A percentile compares a stretch with the other conserved stretches of the same genome.
Conservation (phyloP, 1,140 invertebrate species). For the Pachypsylla venusta region DNA sequence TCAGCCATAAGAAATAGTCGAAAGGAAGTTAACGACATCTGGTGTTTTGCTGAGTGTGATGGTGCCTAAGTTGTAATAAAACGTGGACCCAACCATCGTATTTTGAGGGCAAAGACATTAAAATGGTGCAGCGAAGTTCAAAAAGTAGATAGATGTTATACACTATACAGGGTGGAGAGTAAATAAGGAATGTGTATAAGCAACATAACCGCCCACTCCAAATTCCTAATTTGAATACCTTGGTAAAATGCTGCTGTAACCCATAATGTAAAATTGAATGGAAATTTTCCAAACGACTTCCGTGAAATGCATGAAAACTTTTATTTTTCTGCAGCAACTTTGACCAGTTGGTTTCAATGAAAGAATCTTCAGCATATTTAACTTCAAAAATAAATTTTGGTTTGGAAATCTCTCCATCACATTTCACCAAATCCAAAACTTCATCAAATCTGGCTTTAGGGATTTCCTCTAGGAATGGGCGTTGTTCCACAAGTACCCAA, state of each 20-base stretch:
- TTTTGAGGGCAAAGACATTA: too few relatives aligned
- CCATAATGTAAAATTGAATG: constrained; percentile 66
- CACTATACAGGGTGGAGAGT: background rate
- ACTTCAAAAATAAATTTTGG: constrained; percentile 53
- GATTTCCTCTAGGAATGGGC: constrained; percentile 38
- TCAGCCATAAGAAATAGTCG: too few relatives aligned
- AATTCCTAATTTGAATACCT: constrained; percentile 34
- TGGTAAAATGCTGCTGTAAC: constrained; percentile 56
- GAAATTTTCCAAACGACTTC: constrained; percentile 63
- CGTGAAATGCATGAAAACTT: constrained; percentile 57
- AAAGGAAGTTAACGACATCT: too few relatives aligned
- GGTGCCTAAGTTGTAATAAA: too few relatives aligned
- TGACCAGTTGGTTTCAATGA: constrained; percentile 40
- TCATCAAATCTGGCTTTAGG: constrained; percentile 32
- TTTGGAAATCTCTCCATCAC: constrained; percentile 20
- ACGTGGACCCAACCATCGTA: too few relatives aligned
- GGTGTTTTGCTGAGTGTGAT: too few relatives aligned
- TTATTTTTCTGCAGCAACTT: constrained; percentile 36
- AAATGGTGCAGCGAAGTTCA: too few relatives aligned
- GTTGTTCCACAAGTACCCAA: constrained; percentile 40
- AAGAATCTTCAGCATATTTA: constrained; percentile 35
- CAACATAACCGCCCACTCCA: too few relatives aligned
- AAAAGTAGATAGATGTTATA: too few relatives aligned
- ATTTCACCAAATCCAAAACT: constrained; percentile 12
- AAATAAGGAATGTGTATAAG: background rate